Conservation (phyloP, 2,888 invertebrate genomes). For the Sycophila texana region DNA sequence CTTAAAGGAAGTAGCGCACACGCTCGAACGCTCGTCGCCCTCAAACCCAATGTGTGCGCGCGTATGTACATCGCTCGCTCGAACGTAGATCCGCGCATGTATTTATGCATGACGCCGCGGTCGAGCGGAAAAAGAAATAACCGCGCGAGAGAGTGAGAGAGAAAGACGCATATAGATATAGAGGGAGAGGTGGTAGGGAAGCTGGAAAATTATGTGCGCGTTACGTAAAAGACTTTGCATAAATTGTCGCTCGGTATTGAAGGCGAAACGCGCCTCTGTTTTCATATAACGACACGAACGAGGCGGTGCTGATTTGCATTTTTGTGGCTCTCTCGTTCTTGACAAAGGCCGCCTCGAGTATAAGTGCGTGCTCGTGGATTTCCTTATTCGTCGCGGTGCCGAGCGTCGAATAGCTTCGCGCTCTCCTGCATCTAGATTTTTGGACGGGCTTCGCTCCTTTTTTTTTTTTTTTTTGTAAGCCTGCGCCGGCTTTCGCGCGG, state of each 20-base stretch:
- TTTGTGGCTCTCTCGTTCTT: constrained; percentile 32
- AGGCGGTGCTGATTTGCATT: constrained; percentile 39
- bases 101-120: not conserved
- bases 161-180: constrained; percentile 1
- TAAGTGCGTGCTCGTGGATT: not conserved
- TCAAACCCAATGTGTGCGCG: not conserved
- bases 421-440: constrained; percentile 19
- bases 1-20: constrained; percentile 16
- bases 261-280: not conserved
- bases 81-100: not conserved
- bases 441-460: not conserved
- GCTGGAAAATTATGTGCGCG: constrained; percentile 42
- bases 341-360: constrained; percentile 34
- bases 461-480: not conserved
- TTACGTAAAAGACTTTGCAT: constrained; percentile 55
- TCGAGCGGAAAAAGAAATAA: not conserved
- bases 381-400: constrained; percentile 31
- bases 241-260: constrained; percentile 41
- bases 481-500: not conserved
- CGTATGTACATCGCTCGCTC: not conserved
- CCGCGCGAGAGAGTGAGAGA: not conserved
- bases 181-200: constrained; percentile 24
- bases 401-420: not conserved
- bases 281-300: constrained; percentile 6
- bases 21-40: not conserved